A percentile compares a stretch with the other conserved stretches of the same genome.
Evolutionary conservation across 2,797 vertebrate species (phyloP).

Genomic region (Rousettus madagascariensis): DNA sequence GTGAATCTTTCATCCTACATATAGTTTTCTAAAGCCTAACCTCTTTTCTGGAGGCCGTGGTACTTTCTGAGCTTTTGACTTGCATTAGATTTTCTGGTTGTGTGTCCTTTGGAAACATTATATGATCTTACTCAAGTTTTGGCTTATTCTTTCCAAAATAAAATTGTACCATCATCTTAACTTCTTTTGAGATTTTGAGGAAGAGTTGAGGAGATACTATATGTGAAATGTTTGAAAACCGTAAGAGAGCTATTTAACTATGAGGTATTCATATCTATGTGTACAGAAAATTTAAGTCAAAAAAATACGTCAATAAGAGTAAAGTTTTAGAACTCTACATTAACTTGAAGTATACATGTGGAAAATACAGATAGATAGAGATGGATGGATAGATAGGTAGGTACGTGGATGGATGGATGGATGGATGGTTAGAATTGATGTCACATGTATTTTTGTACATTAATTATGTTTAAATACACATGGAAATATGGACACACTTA

Average conservation of each 20-base stretch:
- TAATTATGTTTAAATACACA: background rate
- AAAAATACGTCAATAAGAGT: background rate
- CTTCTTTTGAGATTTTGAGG: background rate
- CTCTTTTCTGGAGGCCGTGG: background rate
- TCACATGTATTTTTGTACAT: background rate
- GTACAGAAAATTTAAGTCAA: background rate
- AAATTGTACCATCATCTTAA: background rate
- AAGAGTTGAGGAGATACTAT: background rate
- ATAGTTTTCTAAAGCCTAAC: background rate
- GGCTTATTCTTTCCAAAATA: background rate
- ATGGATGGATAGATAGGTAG: background rate
- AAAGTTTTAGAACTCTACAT: background rate
- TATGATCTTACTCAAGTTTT: background rate
- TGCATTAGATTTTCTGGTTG: background rate
- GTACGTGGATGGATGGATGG: no score
- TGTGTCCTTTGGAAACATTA: background rate
- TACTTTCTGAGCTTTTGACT: background rate
- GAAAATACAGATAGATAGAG: background rate
- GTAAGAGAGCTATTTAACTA: background rate
- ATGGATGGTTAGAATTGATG: background rate
- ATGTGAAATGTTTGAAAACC: background rate
- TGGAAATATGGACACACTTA: background rate
- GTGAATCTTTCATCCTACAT: background rate
- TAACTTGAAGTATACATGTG: background rate
- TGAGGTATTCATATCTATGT: background rate